Evolutionary conservation across 2,797 vertebrate species (phyloP), one percentile per base, ranked within the genome.

Genomic region (Epinephelus awoara): DNA sequence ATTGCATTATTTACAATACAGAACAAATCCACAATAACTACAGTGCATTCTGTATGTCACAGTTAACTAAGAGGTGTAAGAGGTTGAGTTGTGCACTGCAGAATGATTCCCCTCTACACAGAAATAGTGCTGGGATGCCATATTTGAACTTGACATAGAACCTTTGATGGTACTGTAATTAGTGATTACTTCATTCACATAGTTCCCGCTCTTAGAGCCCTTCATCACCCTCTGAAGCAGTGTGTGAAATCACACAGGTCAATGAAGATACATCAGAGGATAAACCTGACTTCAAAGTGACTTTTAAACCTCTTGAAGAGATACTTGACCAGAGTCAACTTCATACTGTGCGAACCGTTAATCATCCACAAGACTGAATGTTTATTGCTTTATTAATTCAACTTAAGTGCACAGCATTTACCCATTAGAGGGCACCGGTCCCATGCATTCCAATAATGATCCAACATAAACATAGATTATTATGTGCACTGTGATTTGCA

Each of bases 201-300:
- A 67, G 76, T 69, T 66, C 21, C 4, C 19, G 75, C 38, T 46
- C 47, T 89, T 66, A 75, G 81, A 87, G 82, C 38, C 68, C 55
- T 69, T 77, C 80, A 80, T 82, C 49, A 47, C 65, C 19, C 14
- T 82, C 44, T 75, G 67, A 77, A 78, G 64, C 72, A 47, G 62
- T 65, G 10, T 81, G 67, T 75, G 46, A 83, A 88, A 88, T 89
- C 57, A 73, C 69, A 67, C 69, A 75, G 77, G 82, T 85, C 78
- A 70, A 21, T 67, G 65, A 82, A 85, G 71, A 90, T 80, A 81
- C 80, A 72, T 80, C 62, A 83, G 44, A 38, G 50, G 19, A 75
- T 58, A 44, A 18, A 71, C 56, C 38, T 74, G 6, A 82, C 71
- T 85, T 91, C 52, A 87, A 85, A 91, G 72, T 54, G 11, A 54